Evolutionary conservation across 2,113 vertebrate species (phyloP).

Genomic region (Psilopogon haemacephalus): DNA sequence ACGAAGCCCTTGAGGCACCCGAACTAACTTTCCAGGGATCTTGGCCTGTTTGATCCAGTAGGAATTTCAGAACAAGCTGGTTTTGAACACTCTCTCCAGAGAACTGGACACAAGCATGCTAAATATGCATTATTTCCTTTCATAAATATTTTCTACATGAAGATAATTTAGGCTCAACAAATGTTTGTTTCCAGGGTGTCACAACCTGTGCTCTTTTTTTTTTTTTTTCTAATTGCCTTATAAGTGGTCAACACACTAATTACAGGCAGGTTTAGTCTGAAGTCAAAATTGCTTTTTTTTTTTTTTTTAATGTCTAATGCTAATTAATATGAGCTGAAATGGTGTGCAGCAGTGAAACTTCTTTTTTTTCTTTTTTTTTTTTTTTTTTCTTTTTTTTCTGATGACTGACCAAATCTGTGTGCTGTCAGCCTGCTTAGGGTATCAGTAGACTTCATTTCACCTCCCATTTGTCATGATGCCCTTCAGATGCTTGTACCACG

Average conservation of each 20-base stretch:
- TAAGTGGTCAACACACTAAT: not conserved
- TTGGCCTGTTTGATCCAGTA: not conserved
- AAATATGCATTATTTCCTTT: not conserved
- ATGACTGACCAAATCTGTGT: not conserved
- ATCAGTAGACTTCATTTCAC: not conserved
- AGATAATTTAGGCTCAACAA: not conserved
- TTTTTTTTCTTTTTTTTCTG: slow-evolving; percentile 3
- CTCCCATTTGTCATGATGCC: not conserved
- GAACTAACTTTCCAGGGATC: not conserved
- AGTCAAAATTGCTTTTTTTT: not conserved
- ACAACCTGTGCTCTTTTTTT: not conserved
- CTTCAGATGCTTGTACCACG: not conserved
- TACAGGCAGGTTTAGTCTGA: not conserved
- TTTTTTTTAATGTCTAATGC: not conserved
- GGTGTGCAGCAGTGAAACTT: not conserved
- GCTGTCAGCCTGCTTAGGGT: not conserved
- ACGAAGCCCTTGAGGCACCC: not conserved
- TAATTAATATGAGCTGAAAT: not conserved
- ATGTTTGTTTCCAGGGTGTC: not conserved
- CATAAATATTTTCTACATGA: not conserved
- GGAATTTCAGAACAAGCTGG: slow-evolving; percentile 15
- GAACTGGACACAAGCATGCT: not conserved
- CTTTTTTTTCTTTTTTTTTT: no score
- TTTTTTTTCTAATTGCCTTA: not conserved
- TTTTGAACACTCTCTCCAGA: not conserved